phyloP scores from a whole-genome alignment of 2,113 vertebrate species.

The Panthera uncia region DNA sequence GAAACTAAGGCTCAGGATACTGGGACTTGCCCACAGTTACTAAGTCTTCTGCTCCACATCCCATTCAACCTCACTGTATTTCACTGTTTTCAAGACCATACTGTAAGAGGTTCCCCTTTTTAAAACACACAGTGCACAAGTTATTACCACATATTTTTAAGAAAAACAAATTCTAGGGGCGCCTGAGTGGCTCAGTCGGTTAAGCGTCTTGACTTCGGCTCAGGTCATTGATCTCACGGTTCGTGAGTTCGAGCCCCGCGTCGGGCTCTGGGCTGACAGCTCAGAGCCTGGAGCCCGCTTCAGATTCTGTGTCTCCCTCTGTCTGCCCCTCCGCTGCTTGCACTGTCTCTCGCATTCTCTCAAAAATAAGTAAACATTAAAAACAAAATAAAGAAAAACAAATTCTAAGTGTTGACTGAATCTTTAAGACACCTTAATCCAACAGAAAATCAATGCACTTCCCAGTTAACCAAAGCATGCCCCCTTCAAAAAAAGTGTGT shows the following conservation, averaged over 20 bases:
- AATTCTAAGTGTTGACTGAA: neutral
- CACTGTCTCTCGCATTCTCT: too few species aligned
- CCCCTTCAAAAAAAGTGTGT: neutral
- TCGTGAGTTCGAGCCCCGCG: too few species aligned
- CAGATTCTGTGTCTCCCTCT: too few species aligned
- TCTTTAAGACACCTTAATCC: neutral
- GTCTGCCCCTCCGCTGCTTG: too few species aligned
- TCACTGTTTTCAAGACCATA: slow-evolving; percentile 1
- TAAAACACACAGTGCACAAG: neutral
- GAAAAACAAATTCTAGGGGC: neutral
- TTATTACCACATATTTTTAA: neutral
- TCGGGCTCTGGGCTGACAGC: too few species aligned
- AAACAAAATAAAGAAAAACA: neutral
- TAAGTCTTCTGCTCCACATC: neutral
- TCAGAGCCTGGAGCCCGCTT: too few species aligned
- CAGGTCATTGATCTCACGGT: too few species aligned
- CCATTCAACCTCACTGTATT: neutral
- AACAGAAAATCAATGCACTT: slow-evolving; percentile 24
- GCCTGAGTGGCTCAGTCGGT: too few species aligned
- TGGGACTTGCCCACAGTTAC: neutral
- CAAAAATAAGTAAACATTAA: too few species aligned
- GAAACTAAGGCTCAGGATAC: neutral
- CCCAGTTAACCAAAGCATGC: neutral
- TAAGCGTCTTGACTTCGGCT: too few species aligned
- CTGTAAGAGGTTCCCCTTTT: neutral